These are phyloP conservation scores for Pseudochirops cupreus DNA, from an alignment of 2,797 vertebrate genomes.

Conservation along the genomic window DNA sequence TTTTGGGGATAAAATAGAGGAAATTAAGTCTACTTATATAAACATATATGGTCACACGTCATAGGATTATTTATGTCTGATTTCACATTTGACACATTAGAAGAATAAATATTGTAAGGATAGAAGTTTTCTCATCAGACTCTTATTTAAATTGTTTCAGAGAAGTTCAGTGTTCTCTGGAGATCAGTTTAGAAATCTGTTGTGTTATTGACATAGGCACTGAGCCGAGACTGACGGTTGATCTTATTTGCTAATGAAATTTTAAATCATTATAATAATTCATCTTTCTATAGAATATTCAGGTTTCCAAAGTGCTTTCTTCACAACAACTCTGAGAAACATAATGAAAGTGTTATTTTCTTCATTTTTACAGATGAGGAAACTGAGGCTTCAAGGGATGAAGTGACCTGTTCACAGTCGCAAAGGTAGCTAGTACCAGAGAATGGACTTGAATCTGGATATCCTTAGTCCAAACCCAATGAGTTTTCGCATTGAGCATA, in stretches of 20 bases:
- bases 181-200: neutral
- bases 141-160: neutral
- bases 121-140: neutral
- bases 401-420: neutral
- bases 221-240: neutral
- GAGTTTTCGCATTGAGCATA: neutral
- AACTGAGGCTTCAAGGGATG: neutral
- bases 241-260: neutral
- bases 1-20: neutral
- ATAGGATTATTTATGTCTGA: neutral
- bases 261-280: conserved; percentile 1
- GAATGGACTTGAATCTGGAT: neutral
- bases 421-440: neutral
- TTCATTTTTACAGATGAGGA: neutral
- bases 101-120: neutral
- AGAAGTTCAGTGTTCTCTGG: neutral
- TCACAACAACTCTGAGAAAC: neutral
- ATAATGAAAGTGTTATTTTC: neutral
- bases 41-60: neutral
- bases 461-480: neutral
- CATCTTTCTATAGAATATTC: neutral
- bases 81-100: neutral
- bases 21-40: neutral
- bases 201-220: neutral
- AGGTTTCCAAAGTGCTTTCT: neutral